Conservation (phyloP, 2,888 invertebrate species). For the Tetramorium bicarinatum region DNA sequence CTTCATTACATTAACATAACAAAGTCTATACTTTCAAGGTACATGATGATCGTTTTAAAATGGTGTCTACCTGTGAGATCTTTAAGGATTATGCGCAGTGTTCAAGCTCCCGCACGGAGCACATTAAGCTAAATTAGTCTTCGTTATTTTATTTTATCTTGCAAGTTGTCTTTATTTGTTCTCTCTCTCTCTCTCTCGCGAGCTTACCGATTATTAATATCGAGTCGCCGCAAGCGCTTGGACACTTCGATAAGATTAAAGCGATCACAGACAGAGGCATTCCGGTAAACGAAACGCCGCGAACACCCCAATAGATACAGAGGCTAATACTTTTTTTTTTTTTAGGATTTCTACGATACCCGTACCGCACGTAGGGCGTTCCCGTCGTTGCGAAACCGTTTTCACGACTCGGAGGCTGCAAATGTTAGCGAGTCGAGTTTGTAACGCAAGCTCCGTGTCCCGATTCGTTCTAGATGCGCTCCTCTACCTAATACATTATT, state of each 20-base stretch:
- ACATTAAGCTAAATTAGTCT: slow-evolving; percentile 72
- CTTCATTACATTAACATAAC: slow-evolving; percentile 85
- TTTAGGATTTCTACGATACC: slow-evolving; percentile 72
- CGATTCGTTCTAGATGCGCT: slow-evolving; percentile 60
- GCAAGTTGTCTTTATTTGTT: slow-evolving; percentile 48
- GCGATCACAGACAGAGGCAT: slow-evolving; percentile 83
- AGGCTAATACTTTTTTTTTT: slow-evolving; percentile 72
- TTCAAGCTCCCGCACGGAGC: slow-evolving; percentile 79
- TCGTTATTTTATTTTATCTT: slow-evolving; percentile 65
- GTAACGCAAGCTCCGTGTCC: slow-evolving; percentile 77
- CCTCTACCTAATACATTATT: slow-evolving; percentile 61
- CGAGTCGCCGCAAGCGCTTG: slow-evolving; percentile 79
- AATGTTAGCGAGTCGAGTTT: slow-evolving; percentile 75
- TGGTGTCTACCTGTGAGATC: slow-evolving; percentile 85
- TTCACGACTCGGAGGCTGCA: slow-evolving; percentile 75
- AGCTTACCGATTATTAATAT: slow-evolving; percentile 52
- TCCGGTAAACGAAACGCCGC: slow-evolving; percentile 73
- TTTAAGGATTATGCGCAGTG: slow-evolving; percentile 83
- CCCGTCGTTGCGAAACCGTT: slow-evolving; percentile 72
- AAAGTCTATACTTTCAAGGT: slow-evolving; percentile 86
- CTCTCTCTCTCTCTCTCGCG: slow-evolving; percentile 28
- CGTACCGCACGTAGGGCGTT: slow-evolving; percentile 73
- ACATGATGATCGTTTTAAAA: slow-evolving; percentile 84
- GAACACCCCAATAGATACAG: slow-evolving; percentile 75
- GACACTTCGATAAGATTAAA: slow-evolving; percentile 82